Base-by-base conservation (phyloP, 2,888 invertebrate species). In the Tinea semifulvella region DNA sequence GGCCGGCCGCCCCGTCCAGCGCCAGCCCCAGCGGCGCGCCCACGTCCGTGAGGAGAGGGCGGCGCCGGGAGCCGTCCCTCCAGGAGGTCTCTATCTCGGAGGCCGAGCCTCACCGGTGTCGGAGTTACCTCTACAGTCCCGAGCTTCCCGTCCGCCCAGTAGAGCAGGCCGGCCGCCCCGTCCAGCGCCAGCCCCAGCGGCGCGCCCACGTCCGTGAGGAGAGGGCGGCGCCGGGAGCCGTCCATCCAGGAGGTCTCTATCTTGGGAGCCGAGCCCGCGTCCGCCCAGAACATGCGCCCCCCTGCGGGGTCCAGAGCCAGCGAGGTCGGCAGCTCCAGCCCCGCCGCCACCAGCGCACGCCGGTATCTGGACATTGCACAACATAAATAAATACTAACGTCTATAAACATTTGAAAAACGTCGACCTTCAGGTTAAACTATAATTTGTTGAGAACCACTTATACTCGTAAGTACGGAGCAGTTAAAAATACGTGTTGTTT, bases 241-340 rank as follows among this genome's bases (percentile, higher is more conserved):
- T 97, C 98, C 96, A 98, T 94, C 95, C 97, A 98, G 1, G 96
- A 87, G 2, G 90, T 87, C 66, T 98, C 98, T 49, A 99, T 96
- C 70, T 96, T 98, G 0, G 96, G 94, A 2, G 88, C 88, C 0
- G 89, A 88, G 3, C 97, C 96, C 0, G 92, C 90, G 66, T 98
- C 97, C 0, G 96, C 87, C 96, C 98, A 99, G 72, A 92, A 94
- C 85, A 98, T 88, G 51, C 87, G 82, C 1, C 97, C 96, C 48
- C 87, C 67, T 53, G 91, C 88, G 0, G 94, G 94, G 76, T 97
- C 95, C 0, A 97, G 85, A 0, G 87, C 96, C 14, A 99, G 77
- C 0, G 96, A 91, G 0, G 94, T 91, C 0, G 98, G 98, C 54
- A 88, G 86, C 56, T 94, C 94, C 13, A 97, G 75, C 0, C 90